Evolutionary conservation across 2,113 vertebrate species (phyloP), one percentile per base, ranked within the genome.

Genomic region (Artemisiospiza belli): DNA sequence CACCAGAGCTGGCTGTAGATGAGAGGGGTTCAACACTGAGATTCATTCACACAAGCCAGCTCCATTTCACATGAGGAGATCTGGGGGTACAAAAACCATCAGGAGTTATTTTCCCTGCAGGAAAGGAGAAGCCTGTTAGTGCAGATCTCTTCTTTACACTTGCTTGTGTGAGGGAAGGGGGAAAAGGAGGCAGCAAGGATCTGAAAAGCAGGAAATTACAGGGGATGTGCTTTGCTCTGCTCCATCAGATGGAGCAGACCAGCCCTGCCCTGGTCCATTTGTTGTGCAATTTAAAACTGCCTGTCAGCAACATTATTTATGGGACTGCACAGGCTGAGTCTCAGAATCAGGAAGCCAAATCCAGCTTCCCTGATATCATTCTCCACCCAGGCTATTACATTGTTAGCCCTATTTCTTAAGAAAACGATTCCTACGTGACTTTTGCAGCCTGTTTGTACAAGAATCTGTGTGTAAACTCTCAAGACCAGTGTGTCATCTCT

Each of bases 221-320:
- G 33, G 19, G 83, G 47, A 66, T 52, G 27, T 74, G 39, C 54
- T 95, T 73, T 80, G 63, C 68, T 77, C 25, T 77, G 51, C 68
- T 80, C 75, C 39, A 35, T 87, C 1, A 0, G 58, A 78, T 59
- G 39, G 39, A 39, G 39, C 39, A 39, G 39, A 39, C 39, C 39
- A 93, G 87, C 85, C 75, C 75, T 91, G 74, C 90, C 84, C 84
- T 86, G 82, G 76, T 70, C 92, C 92, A 80, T 90, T 96, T 81
- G 73, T 95, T 95, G 83, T 73, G 88, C 93, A 93, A 93, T 81
- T 88, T 68, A 88, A 95, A 96, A 94, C 69, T 89, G 85, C 92
- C 66, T 78, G 92, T 96, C 96, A 96, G 96, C 92, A 94, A 49
- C 16, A 1, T 92, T 96, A 95, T 96, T 96, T 97, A 90, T 58